Base-by-base conservation (phyloP, 2,888 invertebrate species). In the Drosophila colorata region DNA sequence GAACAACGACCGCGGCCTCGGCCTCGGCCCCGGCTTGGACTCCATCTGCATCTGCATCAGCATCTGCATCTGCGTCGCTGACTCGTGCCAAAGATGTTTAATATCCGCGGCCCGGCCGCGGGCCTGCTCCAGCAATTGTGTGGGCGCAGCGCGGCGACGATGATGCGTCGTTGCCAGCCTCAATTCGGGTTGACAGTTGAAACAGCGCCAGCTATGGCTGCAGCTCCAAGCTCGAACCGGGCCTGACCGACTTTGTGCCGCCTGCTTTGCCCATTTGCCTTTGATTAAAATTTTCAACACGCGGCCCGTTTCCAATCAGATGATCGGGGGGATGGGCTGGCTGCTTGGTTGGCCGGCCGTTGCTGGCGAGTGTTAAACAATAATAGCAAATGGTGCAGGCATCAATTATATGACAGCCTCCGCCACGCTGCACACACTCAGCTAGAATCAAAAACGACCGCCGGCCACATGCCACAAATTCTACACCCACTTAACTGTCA, bases 81-180 rank as follows among this genome's bases (percentile, higher is more conserved):
- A 68, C 85, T 87, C 85, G 87, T 82, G 85, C 82, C 87, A 84
- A 80, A 84, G 87, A 72, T 82, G 87, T 84, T 87, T 84, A 87
- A 87, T 81, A 84, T 81, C 64, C 66, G 60, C 53, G 52, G 61
- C 64, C 49, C 28, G 46, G 78, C 87, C 64, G 56, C 69, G 64
- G 84, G 80, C 80, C 53, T 49, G 43, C 44, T 37, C 52, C 53
- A 64, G 56, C 60, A 6, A 66, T 59, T 81, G 87, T 82, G 82
- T 87, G 85, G 81, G 82, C 75, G 68, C 68, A 68, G 60, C 41
- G 58, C 57, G 41, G 53, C 57, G 52, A 53, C 48, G 47, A 53
- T 68, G 74, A 73, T 73, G 63, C 59, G 57, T 57, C 59, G 48
- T 56, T 51, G 58, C 47, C 57, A 51, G 74, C 69, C 69, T 69